phyloP scores from a whole-genome alignment of 1,140 invertebrate species.

The Penaeus indicus region DNA sequence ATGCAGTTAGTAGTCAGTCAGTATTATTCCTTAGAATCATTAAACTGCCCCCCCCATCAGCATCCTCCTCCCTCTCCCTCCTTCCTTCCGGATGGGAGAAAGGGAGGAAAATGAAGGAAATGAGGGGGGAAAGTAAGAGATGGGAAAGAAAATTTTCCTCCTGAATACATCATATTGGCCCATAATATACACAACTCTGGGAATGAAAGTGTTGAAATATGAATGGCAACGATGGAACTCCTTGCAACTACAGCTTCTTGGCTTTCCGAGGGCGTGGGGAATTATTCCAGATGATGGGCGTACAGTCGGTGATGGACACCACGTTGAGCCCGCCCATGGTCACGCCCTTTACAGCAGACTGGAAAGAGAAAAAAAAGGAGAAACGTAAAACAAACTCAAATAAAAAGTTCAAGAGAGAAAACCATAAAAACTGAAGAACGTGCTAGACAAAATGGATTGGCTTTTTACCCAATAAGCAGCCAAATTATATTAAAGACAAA shows the following conservation, averaged over 20 bases:
- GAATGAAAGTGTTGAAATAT: not conserved
- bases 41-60: too few species aligned
- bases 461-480: not conserved
- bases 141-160: slow-evolving; percentile 8
- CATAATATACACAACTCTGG: slow-evolving; percentile 1
- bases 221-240: not conserved
- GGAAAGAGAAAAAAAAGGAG: slow-evolving; percentile 68
- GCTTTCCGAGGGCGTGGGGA: slow-evolving; percentile 80
- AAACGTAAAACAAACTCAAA: not conserved
- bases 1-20: too few species aligned
- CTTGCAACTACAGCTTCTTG: slow-evolving; percentile 77
- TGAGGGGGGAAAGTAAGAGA: not conserved
- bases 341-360: slow-evolving; percentile 93
- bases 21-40: too few species aligned
- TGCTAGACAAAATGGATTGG: not conserved
- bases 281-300: slow-evolving; percentile 84
- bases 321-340: slow-evolving; percentile 90
- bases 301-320: slow-evolving; percentile 90
- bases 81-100: too few species aligned
- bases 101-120: too few species aligned
- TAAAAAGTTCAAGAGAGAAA: not conserved
- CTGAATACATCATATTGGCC: not conserved
- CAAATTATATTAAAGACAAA: not conserved
- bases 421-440: not conserved
- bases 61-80: too few species aligned